phyloP scores from a whole-genome alignment of 2,888 invertebrate genomes.

The Gibbula magus region DNA sequence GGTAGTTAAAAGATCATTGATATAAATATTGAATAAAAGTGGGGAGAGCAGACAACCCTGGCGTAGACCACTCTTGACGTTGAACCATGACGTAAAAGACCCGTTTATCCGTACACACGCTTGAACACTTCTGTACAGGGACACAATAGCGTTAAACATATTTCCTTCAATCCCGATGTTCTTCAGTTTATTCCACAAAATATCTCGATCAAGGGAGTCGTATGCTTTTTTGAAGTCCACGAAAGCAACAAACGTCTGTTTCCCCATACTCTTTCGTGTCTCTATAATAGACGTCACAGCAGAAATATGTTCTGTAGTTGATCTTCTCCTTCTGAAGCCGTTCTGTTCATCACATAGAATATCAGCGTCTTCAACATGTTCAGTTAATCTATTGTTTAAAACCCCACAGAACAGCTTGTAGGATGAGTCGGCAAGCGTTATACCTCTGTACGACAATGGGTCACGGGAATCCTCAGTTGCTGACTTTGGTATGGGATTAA shows the following conservation, averaged over 20 bases:
- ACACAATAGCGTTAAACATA: slow-evolving; percentile 21
- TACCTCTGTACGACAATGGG: too few relatives aligned
- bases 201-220: background rate
- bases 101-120: slow-evolving; percentile 14
- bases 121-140: background rate
- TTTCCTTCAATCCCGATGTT: background rate
- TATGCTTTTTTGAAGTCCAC: slow-evolving; percentile 12
- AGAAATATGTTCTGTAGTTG: background rate
- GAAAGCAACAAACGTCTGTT: slow-evolving; percentile 21
- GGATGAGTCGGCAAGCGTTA: too few relatives aligned
- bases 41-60: slow-evolving; percentile 31
- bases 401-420: too few relatives aligned
- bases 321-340: background rate
- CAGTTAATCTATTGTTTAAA: too few relatives aligned
- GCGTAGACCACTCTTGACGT: slow-evolving; percentile 20
- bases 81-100: slow-evolving; percentile 12
- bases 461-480: background rate
- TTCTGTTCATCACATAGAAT: too few relatives aligned
- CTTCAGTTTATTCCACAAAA: too few relatives aligned
- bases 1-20: slow-evolving; percentile 28
- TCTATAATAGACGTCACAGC: slow-evolving; percentile 15
- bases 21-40: slow-evolving; percentile 24
- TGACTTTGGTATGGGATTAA: background rate
- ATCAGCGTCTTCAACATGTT: background rate
- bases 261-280: background rate